These are phyloP conservation scores for Schrankia costaestrigalis DNA, from an alignment of 2,888 invertebrate species.

Conservation along the genomic window DNA sequence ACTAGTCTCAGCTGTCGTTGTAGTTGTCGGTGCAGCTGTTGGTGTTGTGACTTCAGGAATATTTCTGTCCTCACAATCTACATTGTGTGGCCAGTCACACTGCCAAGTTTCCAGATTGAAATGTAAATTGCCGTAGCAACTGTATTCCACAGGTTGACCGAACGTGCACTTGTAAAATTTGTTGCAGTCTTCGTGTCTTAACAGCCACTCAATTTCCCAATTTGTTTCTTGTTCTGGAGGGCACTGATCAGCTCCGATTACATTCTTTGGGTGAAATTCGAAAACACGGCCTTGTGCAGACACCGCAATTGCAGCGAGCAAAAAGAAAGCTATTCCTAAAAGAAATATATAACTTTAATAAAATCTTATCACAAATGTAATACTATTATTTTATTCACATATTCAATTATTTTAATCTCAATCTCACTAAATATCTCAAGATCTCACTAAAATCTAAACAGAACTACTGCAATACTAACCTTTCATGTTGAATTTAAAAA, in stretches of 20 bases:
- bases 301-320: constrained; percentile 35
- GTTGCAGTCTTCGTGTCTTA: constrained; percentile 79
- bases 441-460: too few species aligned
- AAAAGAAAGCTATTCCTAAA: constrained; percentile 35
- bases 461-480: too few species aligned
- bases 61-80: constrained; percentile 76
- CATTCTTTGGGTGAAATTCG: too few species aligned
- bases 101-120: constrained; percentile 77
- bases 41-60: constrained; percentile 31
- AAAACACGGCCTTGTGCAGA: constrained; percentile 26
- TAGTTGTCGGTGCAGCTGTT: constrained; percentile 8
- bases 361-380: too few species aligned
- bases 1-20: constrained; percentile 6
- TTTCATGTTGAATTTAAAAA: too few species aligned
- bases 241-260: constrained; percentile 38
- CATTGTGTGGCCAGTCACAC: constrained; percentile 83
- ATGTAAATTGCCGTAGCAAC: constrained; percentile 77
- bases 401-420: too few species aligned
- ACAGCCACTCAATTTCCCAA: constrained; percentile 70
- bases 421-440: too few species aligned
- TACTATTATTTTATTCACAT: too few species aligned
- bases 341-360: too few species aligned
- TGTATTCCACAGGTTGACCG: constrained; percentile 79
- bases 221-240: constrained; percentile 51
- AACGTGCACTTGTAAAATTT: constrained; percentile 85